These are phyloP conservation scores for Aphyosemion australe DNA, from an alignment of 2,113 vertebrate genomes.

Conservation along the genomic window DNA sequence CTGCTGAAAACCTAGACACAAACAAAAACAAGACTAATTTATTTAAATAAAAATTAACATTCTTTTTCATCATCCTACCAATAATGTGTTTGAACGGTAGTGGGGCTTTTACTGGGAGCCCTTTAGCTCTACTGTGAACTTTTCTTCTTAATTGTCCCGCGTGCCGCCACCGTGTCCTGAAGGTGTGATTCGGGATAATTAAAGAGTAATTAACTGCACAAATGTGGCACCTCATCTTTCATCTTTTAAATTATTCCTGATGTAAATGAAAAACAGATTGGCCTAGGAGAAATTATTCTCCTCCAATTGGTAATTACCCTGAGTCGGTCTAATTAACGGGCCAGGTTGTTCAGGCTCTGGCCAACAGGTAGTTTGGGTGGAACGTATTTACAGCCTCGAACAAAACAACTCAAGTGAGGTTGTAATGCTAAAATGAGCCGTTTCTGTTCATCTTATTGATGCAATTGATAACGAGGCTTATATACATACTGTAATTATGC, in stretches of 20 bases:
- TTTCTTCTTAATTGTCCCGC: neutral
- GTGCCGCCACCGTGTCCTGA: constrained; percentile 15
- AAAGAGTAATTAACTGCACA: constrained; percentile 29
- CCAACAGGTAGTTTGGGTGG: neutral
- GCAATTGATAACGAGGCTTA: too few relatives aligned
- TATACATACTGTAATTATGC: too few relatives aligned
- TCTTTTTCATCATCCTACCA: neutral
- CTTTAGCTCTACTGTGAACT: neutral
- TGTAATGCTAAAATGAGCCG: too few relatives aligned
- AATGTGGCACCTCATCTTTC: constrained; percentile 28
- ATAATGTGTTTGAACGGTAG: neutral
- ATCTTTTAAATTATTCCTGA: constrained; percentile 25
- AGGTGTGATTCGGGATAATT: constrained; percentile 20
- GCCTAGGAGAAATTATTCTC: constrained; percentile 9
- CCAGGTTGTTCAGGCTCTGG: neutral
- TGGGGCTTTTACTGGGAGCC: neutral
- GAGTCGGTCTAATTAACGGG: constrained; percentile 26
- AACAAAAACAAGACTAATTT: neutral
- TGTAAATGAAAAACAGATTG: constrained; percentile 32
- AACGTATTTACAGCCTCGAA: too few relatives aligned
- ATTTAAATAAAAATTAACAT: neutral
- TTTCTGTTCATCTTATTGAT: too few relatives aligned
- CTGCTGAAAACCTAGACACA: neutral
- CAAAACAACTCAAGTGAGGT: too few relatives aligned
- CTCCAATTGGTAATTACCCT: constrained; percentile 12